Percentiles rank a stretch among this genome's conserved stretches.
These are phyloP conservation scores for Elysia chlorotica DNA, from an alignment of 1,140 invertebrate species.

Conservation along the genomic window DNA sequence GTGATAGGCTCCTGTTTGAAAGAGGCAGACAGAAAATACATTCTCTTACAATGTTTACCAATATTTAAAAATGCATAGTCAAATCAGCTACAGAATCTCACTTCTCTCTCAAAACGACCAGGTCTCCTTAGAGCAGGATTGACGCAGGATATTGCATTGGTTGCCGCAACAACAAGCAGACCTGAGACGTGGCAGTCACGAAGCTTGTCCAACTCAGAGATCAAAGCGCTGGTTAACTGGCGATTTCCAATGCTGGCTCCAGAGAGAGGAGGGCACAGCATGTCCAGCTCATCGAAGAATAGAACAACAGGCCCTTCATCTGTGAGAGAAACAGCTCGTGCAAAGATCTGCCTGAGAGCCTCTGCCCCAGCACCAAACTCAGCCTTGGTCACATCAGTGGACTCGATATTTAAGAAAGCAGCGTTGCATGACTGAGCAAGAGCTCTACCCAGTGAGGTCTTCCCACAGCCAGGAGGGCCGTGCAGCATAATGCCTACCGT, in stretches of 20 bases:
- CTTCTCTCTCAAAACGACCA: conserved; percentile 56
- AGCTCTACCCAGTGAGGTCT: conserved; percentile 48
- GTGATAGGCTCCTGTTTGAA: not conserved
- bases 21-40: too few species aligned
- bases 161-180: conserved; percentile 54
- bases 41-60: not conserved
- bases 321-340: conserved; percentile 36
- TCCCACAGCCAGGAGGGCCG: conserved; percentile 57
- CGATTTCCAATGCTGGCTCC: conserved; percentile 26
- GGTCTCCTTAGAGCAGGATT: conserved; percentile 45
- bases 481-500: conserved; percentile 41
- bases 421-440: conserved; percentile 38
- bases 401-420: conserved; percentile 43
- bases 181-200: conserved; percentile 8
- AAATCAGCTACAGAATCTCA: not conserved
- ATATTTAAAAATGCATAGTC: not conserved
- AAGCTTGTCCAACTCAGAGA: conserved; percentile 41
- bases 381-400: conserved; percentile 48
- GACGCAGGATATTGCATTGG: conserved; percentile 44
- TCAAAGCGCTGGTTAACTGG: conserved; percentile 35
- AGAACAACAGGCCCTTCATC: conserved; percentile 50
- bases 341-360: conserved; percentile 43
- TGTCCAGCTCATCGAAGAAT: conserved; percentile 58
- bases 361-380: conserved; percentile 51
- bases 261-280: conserved; percentile 38